Conservation (phyloP, 1,140 invertebrate species). For the Drosophila melanogaster region DNA sequence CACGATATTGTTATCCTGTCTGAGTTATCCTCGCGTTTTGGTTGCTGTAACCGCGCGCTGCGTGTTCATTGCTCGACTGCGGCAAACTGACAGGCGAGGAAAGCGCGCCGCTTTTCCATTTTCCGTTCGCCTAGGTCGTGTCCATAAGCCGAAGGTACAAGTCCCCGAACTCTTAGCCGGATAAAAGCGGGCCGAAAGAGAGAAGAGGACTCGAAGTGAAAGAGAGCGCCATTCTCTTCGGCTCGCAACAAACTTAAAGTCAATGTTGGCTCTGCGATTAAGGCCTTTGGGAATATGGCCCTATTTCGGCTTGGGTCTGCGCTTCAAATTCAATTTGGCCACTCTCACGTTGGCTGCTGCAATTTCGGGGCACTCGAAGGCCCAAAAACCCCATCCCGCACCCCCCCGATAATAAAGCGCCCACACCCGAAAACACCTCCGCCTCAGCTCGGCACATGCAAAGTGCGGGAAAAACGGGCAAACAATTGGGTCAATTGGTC, state of each 20-base stretch:
- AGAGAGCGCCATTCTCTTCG: constrained; percentile 20
- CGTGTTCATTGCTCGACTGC: constrained; percentile 74
- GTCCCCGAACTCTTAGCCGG: constrained; percentile 43
- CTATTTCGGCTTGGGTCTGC: constrained; percentile 48
- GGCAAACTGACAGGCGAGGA: constrained; percentile 68
- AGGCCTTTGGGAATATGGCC: constrained; percentile 35
- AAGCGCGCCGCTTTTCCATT: constrained; percentile 46
- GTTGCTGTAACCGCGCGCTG: constrained; percentile 48
- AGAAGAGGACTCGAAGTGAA: constrained; percentile 1
- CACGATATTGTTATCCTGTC: constrained; percentile 38
- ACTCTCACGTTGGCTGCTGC: constrained; percentile 32
- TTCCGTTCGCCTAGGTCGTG: constrained; percentile 56
- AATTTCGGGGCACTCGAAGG: constrained; percentile 29
- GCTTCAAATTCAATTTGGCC: constrained; percentile 77
- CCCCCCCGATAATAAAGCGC: neutral
- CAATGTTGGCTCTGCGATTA: constrained; percentile 26
- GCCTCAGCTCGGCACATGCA: constrained; percentile 47
- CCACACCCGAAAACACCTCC: constrained; percentile 41
- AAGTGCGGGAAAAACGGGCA: constrained; percentile 38
- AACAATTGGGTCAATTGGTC: constrained; percentile 80
- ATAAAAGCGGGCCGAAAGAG: constrained; percentile 59
- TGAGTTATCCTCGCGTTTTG: constrained; percentile 22
- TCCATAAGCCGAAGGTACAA: constrained; percentile 30
- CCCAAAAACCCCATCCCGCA: constrained; percentile 1
- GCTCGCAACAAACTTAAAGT: constrained; percentile 12